phyloP scores from a whole-genome alignment of 2,888 invertebrate species.

The Meliscaeva auricollis region DNA sequence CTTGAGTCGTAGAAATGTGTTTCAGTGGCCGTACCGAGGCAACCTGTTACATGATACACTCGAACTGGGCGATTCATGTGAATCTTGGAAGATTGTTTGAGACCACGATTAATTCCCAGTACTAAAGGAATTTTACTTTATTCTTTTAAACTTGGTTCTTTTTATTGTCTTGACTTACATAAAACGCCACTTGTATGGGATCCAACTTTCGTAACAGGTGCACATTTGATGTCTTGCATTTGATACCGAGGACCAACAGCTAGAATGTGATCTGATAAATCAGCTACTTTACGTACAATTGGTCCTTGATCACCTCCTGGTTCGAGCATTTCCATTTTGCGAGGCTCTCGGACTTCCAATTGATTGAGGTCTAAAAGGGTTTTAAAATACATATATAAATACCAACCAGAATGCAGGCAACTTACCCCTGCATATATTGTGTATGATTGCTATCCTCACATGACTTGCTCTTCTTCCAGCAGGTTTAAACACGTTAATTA shows the following conservation, averaged over 20 bases:
- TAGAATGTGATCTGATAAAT: conserved; percentile 90
- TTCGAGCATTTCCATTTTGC: conserved; percentile 87
- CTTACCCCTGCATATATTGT: conserved; percentile 89
- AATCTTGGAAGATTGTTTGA: conserved; percentile 85
- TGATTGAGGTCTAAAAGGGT: conserved; percentile 88
- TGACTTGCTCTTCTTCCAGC: conserved; percentile 85
- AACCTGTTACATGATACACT: conserved; percentile 90
- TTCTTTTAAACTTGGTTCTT: background rate
- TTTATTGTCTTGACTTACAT: conserved; percentile 84
- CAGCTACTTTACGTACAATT: conserved; percentile 86
- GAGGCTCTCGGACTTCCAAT: conserved; percentile 87
- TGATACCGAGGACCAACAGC: conserved; percentile 92
- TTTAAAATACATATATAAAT: background rate
- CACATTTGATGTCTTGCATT: conserved; percentile 87
- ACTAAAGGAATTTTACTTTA: conserved; percentile 84
- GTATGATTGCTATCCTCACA: conserved; percentile 86
- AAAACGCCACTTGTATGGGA: conserved; percentile 90
- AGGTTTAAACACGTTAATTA: conserved; percentile 93
- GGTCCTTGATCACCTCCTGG: conserved; percentile 87
- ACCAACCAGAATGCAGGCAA: no score
- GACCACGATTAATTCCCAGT: conserved; percentile 90
- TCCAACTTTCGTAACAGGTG: conserved; percentile 87
- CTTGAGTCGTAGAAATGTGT: conserved; percentile 89
- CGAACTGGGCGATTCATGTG: conserved; percentile 87
- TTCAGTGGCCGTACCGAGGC: conserved; percentile 91